Evolutionary conservation across 2,888 invertebrate genomes (phyloP), one percentile per base, ranked within the genome.

Genomic region (Agrochola lota): DNA sequence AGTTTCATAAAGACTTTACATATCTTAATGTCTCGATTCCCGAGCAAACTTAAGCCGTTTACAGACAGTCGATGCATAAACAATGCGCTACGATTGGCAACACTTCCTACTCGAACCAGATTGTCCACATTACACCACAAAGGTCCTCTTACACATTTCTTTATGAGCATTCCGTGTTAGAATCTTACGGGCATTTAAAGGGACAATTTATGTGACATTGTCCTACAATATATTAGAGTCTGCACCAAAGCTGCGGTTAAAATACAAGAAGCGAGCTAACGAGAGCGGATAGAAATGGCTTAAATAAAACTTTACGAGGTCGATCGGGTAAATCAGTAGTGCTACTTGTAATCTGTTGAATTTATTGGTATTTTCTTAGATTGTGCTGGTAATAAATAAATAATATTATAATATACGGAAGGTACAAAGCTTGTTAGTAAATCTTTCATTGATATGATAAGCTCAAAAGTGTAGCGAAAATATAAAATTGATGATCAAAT

Each of bases 141-240:
- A 88, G 85, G 84, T 80, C 77, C 81, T 83, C 78, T 86, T 85
- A 80, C 78, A 89, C 84, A 80, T 77, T 87, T 87, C 86, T 92
- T 92, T 92, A 91, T 87, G 91, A 90, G 80, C 85, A 85, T 89
- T 87, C 90, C 89, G 88, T 90, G 89, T 87, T 91, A 86, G 88
- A 89, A 81, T 78, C 69, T 73, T 81, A 81, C 76, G 75, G 90
- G 88, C 91, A 90, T 93, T 93, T 93, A 92, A 92, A 92, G 93
- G 92, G 88, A 90, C 91, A 92, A 94, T 93, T 93, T 94, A 94
- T 92, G 91, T 90, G 93, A 92, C 94, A 92, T 90, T 91, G 91
- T 91, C 90, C 90, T 87, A 91, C 92, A 90, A 90, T 93, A 93
- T 93, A 92, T 91, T 91, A 92, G 91, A 88, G 87, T 91, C 86